Evolutionary conservation across 2,888 invertebrate species (phyloP).

Genomic region (Nebria salina): DNA sequence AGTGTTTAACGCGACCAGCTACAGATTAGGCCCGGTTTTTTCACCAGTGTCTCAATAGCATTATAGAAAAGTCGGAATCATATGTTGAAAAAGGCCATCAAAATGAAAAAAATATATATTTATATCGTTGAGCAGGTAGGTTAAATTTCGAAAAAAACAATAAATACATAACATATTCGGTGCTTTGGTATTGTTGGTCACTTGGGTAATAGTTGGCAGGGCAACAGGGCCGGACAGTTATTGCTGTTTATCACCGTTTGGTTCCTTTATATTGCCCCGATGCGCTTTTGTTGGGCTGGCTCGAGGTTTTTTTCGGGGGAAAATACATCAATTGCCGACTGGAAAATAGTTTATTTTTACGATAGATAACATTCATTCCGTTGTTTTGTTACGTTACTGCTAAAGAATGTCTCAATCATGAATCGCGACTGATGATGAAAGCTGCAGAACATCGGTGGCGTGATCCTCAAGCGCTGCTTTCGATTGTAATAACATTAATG

Average conservation of each 20-base stretch:
- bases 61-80: background rate
- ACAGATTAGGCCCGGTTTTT: background rate
- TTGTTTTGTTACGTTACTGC: conserved; percentile 2
- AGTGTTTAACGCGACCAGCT: conserved; percentile 7
- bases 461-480: background rate
- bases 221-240: conserved; percentile 56
- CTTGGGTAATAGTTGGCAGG: conserved; percentile 55
- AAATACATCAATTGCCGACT: conserved; percentile 35
- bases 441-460: background rate
- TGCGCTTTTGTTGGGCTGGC: conserved; percentile 18
- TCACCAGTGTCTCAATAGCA: conserved; percentile 10
- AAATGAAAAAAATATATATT: background rate
- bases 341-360: conserved; percentile 33
- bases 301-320: no score
- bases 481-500: conserved; percentile 46
- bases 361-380: conserved; percentile 20
- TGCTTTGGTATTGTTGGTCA: conserved; percentile 55
- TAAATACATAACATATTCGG: conserved; percentile 60
- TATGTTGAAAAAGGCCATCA: no score
- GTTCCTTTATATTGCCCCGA: conserved; percentile 28
- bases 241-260: conserved; percentile 55
- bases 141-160: conserved; percentile 47
- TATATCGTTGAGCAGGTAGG: conserved; percentile 29
- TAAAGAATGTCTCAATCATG: conserved; percentile 4
- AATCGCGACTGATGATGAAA: background rate